Base-by-base conservation (phyloP, 2,113 vertebrate genomes). In the Pungitius pungitius region DNA sequence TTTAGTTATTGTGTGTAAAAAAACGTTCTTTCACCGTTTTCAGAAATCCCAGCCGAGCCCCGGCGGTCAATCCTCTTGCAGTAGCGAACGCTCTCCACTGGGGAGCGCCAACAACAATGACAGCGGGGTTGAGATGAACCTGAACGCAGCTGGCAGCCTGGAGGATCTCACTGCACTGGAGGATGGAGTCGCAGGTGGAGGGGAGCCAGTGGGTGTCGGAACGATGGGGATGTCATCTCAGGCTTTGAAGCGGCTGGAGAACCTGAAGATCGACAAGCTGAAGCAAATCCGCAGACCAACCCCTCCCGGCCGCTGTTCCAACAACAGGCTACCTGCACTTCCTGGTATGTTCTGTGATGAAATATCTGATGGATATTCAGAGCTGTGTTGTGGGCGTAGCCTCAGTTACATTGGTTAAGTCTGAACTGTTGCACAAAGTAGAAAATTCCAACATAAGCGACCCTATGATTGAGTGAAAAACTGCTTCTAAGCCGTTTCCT, bases 31-130 rank as follows among this genome's bases (percentile, higher is more conserved):
- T 33, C n/a, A 58, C 20, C 30, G 55, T 2, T 71, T 47, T 52
- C 77, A 99, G 97, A 99, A 99, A 89, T 95, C 96, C 0, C 97
- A 98, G 80, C 95, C 96, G 51, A 99, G 97, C 66, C 98, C 98
- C 0, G 96, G 97, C 0, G 96, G 95, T 64, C 97, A 98, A 42
- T 99, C 97, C 0, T 99, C 98, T 0, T 99, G 98, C 92, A 99
- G 97, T 93, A 99, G 97, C 0, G 98, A 97, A 82, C 96, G 93
- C 42, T 99, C 98, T 1, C 97, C 97, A 0, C 93, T 98, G 7
- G 97, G 97, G 76, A 99, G 97, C 33, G 93, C 96, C 71, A 96
- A 97, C 90, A 99, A 99, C 90, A 99, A 98, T 0, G 97, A 99
- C 91, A 99, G 97, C 0, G 97, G 97, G 0, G 97, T 99, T 76